Evolutionary conservation across 2,888 invertebrate genomes (phyloP).

Genomic region (Nineta flava): DNA sequence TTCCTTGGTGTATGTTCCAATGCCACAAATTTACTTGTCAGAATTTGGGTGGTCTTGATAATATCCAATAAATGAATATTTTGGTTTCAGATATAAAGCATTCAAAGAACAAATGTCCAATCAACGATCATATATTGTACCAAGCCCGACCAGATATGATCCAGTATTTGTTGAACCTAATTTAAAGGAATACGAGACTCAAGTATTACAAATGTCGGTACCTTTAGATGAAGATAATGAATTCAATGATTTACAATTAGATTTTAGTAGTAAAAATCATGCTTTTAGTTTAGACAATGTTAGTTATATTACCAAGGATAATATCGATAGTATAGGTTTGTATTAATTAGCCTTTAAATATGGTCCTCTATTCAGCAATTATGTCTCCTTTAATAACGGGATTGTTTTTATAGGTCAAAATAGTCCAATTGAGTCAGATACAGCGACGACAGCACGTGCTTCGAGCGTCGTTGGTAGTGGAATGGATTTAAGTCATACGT

Average conservation of each 20-base stretch:
- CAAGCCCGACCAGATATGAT: conserved; percentile 50
- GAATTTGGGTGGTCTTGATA: too few species aligned
- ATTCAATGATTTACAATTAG: conserved; percentile 62
- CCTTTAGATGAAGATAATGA: conserved; percentile 69
- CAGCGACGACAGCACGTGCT: conserved; percentile 67
- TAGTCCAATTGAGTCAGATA: conserved; percentile 70
- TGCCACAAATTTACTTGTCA: too few species aligned
- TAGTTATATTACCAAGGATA: conserved; percentile 74
- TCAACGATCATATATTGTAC: conserved; percentile 32
- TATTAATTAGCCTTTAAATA: conserved; percentile 3
- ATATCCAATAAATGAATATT: too few species aligned
- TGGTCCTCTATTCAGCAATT: conserved; percentile 1
- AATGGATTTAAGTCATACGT: conserved; percentile 20
- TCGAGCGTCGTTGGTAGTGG: conserved; percentile 36
- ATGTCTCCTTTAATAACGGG: conserved; percentile 1
- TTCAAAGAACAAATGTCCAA: conserved; percentile 53
- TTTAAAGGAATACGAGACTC: conserved; percentile 87
- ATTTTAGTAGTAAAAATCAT: conserved; percentile 75
- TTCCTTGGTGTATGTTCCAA: too few species aligned
- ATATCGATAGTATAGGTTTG: conserved; percentile 33
- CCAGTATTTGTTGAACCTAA: conserved; percentile 58
- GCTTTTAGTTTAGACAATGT: conserved; percentile 79
- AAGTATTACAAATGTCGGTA: conserved; percentile 85
- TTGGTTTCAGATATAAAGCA: conserved; percentile 54
- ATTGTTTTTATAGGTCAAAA: conserved; percentile 40